These are phyloP conservation scores for Bombycilla garrulus DNA, from an alignment of 2,113 vertebrate genomes.

Conservation along the genomic window DNA sequence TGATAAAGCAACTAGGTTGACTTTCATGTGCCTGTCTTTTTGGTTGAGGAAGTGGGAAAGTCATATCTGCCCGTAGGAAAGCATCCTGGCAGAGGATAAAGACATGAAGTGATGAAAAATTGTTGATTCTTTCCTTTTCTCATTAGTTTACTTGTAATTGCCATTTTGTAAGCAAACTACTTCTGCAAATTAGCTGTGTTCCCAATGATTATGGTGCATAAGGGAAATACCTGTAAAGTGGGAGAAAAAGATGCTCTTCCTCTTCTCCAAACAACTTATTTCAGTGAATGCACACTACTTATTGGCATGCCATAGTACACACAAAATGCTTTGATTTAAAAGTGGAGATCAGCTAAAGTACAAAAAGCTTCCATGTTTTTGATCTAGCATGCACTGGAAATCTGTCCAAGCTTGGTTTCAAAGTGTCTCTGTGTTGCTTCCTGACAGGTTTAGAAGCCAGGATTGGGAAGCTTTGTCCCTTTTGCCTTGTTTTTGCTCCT, in stretches of 20 bases:
- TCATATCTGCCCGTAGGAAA: background rate
- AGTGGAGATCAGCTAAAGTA: background rate
- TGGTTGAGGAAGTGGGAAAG: background rate
- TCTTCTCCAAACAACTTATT: background rate
- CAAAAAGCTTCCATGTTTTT: background rate
- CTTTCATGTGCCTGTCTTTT: background rate
- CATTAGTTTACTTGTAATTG: background rate
- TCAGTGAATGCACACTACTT: background rate
- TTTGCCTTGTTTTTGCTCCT: background rate
- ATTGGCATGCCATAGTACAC: background rate
- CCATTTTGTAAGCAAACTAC: background rate
- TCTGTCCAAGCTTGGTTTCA: background rate
- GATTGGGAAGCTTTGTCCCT: background rate
- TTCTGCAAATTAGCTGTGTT: background rate
- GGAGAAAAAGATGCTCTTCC: background rate
- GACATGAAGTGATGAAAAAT: background rate
- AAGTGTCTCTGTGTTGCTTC: background rate
- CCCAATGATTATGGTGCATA: background rate
- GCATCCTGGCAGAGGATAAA: background rate
- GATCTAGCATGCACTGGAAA: background rate
- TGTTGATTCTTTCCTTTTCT: background rate
- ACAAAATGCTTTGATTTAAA: background rate
- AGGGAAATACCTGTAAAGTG: background rate
- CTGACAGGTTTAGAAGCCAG: background rate
- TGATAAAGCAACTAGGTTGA: background rate